These are phyloP conservation scores for Nezara viridula DNA, from an alignment of 2,888 invertebrate species.

Conservation along the genomic window DNA sequence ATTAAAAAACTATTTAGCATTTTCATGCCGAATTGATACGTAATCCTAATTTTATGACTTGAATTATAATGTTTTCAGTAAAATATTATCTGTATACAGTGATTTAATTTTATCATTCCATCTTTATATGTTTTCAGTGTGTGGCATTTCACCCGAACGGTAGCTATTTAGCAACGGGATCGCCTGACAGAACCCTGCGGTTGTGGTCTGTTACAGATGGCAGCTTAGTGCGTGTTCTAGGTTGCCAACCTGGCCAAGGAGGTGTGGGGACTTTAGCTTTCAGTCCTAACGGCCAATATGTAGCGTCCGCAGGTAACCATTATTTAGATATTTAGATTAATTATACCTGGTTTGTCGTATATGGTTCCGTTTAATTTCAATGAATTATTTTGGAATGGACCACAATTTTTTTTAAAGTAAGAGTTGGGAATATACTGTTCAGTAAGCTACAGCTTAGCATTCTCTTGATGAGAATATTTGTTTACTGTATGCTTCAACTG, in stretches of 20 bases:
- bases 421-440: background rate
- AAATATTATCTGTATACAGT: background rate
- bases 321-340: background rate
- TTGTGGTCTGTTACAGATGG: constrained; percentile 90
- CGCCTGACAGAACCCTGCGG: constrained; percentile 89
- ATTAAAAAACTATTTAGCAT: no score
- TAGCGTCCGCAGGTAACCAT: constrained; percentile 84
- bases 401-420: background rate
- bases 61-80: no score
- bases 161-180: constrained; percentile 89
- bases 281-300: constrained; percentile 85
- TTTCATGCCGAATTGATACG: background rate
- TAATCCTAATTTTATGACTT: no score
- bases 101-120: no score
- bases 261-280: constrained; percentile 84
- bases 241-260: constrained; percentile 78
- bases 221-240: constrained; percentile 83
- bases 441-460: background rate
- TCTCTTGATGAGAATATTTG: constrained; percentile 12
- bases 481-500: background rate
- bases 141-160: constrained; percentile 95
- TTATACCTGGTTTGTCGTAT: background rate
- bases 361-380: background rate
- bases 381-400: background rate
- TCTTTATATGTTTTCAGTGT: constrained; percentile 73